A percentile compares a stretch with the other conserved stretches of the same genome.
Conservation (phyloP, 2,888 invertebrate species). For the Perizoma affinitatum region DNA sequence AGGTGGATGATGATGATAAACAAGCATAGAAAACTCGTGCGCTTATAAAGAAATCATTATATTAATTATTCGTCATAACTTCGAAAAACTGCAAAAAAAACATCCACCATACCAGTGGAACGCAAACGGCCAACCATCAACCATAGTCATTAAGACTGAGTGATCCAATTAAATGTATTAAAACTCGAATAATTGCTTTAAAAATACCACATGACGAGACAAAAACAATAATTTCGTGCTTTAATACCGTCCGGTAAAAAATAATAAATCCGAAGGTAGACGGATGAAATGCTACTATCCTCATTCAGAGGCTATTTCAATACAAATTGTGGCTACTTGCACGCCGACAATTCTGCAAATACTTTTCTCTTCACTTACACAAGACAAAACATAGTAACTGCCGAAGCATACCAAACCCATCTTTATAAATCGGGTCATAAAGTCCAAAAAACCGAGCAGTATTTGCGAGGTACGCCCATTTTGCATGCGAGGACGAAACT, state of each 20-base stretch:
- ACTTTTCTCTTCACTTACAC: constrained; percentile 71
- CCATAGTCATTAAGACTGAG: constrained; percentile 71
- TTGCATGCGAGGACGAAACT: constrained; percentile 31
- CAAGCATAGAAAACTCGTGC: background rate
- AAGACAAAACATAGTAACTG: constrained; percentile 41
- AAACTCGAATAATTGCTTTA: constrained; percentile 80
- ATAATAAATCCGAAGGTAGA: constrained; percentile 75
- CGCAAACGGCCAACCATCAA: constrained; percentile 50
- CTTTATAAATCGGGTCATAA: constrained; percentile 21
- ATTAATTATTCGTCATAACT: constrained; percentile 30
- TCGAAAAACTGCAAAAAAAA: constrained; percentile 27
- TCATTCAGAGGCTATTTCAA: constrained; percentile 81
- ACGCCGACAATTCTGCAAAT: constrained; percentile 82
- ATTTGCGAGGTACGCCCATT: constrained; percentile 4
- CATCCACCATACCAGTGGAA: constrained; percentile 38
- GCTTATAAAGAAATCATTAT: constrained; percentile 29
- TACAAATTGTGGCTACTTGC: constrained; percentile 83
- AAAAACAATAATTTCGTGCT: constrained; percentile 83
- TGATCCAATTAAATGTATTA: constrained; percentile 80
- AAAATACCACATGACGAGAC: constrained; percentile 78
- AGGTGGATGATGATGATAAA: background rate
- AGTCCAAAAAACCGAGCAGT: constrained; percentile 3
- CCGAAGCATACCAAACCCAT: constrained; percentile 30
- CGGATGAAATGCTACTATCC: constrained; percentile 80
- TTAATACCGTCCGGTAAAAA: constrained; percentile 77